These are phyloP conservation scores for Eurosta solidaginis DNA, from an alignment of 1,140 invertebrate genomes.

Conservation along the genomic window DNA sequence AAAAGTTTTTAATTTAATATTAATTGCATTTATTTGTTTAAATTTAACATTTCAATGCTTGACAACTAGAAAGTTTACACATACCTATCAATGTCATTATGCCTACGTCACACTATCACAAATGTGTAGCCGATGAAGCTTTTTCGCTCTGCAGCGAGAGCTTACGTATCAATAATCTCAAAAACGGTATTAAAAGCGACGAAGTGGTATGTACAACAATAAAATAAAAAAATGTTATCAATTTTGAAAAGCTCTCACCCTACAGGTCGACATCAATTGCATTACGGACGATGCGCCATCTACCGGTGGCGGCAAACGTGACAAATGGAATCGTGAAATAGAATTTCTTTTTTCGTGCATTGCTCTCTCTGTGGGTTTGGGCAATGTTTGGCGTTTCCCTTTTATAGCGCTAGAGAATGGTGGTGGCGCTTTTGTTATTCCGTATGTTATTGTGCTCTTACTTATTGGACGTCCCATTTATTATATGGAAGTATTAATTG, in stretches of 20 bases:
- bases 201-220: slow-evolving; percentile 18
- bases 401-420: slow-evolving; percentile 78
- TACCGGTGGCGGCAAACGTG: slow-evolving; percentile 39
- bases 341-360: slow-evolving; percentile 85
- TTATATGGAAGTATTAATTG: slow-evolving; percentile 78
- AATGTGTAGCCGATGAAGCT: neutral
- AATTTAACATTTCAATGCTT: too few relatives aligned
- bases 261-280: neutral
- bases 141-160: neutral
- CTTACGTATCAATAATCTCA: neutral
- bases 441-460: slow-evolving; percentile 76
- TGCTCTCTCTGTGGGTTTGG: slow-evolving; percentile 82
- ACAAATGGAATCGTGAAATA: slow-evolving; percentile 75
- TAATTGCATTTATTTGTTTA: too few relatives aligned
- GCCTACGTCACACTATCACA: neutral
- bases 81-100: neutral
- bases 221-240: neutral
- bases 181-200: neutral
- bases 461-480: slow-evolving; percentile 82
- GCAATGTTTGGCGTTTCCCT: slow-evolving; percentile 84
- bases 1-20: too few relatives aligned
- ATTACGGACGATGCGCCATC: neutral
- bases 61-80: too few relatives aligned
- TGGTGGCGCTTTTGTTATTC: slow-evolving; percentile 78
- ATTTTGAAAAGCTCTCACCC: neutral